phyloP scores from a whole-genome alignment of 1,140 invertebrate species.

The Lepidurus arcticus region DNA sequence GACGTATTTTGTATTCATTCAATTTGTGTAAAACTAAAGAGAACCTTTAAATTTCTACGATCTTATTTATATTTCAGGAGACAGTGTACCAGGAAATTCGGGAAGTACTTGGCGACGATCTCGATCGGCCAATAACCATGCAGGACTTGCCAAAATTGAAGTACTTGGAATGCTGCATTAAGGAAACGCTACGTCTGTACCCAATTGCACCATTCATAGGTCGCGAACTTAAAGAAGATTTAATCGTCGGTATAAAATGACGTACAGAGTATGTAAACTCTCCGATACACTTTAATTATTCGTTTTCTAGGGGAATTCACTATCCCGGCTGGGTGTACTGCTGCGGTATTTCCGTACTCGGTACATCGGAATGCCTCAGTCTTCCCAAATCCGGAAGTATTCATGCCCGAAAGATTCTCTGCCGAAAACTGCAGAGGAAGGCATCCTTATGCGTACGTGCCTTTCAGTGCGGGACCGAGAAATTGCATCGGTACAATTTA shows the following conservation, averaged over 20 bases:
- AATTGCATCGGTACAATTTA: constrained; percentile 61
- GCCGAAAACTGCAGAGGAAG: constrained; percentile 51
- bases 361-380: constrained; percentile 47
- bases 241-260: constrained; percentile 32
- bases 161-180: constrained; percentile 61
- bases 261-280: neutral
- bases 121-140: constrained; percentile 49
- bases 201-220: constrained; percentile 49
- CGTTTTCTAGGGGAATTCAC: constrained; percentile 24
- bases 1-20: neutral
- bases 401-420: constrained; percentile 51
- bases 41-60: constrained; percentile 28
- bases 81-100: constrained; percentile 46
- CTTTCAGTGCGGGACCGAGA: constrained; percentile 67
- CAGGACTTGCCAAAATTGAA: constrained; percentile 61
- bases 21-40: neutral
- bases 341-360: constrained; percentile 49
- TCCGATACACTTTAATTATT: neutral
- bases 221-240: constrained; percentile 41
- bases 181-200: constrained; percentile 58
- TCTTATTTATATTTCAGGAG: constrained; percentile 30
- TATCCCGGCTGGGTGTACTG: constrained; percentile 45
- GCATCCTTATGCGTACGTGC: constrained; percentile 61
- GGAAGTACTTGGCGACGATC: constrained; percentile 47
- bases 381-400: constrained; percentile 60